phyloP scores from a whole-genome alignment of 2,797 vertebrate species.

The Alca torda region DNA sequence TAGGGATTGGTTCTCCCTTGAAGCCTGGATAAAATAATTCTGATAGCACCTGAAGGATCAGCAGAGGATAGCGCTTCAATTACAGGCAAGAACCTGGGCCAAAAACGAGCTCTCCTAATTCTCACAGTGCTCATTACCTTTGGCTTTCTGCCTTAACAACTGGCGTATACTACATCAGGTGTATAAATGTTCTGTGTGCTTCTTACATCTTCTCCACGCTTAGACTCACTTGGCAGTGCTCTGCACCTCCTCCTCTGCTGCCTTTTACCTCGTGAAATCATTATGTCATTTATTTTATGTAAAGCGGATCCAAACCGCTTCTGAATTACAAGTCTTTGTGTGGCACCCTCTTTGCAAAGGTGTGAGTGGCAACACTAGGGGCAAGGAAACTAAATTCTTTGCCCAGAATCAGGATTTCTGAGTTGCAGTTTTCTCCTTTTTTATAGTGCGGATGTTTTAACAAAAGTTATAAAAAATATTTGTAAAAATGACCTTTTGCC shows the following conservation, averaged over 20 bases:
- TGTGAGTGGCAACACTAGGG: neutral
- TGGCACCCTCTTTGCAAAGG: neutral
- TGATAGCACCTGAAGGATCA: conserved; percentile 80
- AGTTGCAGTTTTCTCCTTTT: conserved; percentile 21
- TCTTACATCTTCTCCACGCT: conserved; percentile 73
- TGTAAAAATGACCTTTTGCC: neutral
- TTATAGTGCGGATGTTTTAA: conserved; percentile 28
- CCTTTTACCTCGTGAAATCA: conserved; percentile 1
- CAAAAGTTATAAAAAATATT: neutral
- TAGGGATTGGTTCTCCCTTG: conserved; percentile 64
- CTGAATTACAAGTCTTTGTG: neutral
- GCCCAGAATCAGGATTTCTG: neutral
- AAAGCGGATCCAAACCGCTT: neutral
- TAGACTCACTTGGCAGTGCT: conserved; percentile 50
- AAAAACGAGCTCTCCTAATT: conserved; percentile 68
- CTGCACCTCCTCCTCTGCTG: neutral
- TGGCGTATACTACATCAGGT: conserved; percentile 81
- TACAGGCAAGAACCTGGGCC: conserved; percentile 70
- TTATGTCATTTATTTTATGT: neutral
- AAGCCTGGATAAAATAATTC: conserved; percentile 76
- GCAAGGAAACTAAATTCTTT: neutral
- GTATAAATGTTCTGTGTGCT: conserved; percentile 77
- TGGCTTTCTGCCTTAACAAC: conserved; percentile 86
- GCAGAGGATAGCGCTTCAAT: conserved; percentile 79
- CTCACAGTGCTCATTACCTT: conserved; percentile 86